phyloP scores from a whole-genome alignment of 2,888 invertebrate genomes.

The Metellina segmentata region DNA sequence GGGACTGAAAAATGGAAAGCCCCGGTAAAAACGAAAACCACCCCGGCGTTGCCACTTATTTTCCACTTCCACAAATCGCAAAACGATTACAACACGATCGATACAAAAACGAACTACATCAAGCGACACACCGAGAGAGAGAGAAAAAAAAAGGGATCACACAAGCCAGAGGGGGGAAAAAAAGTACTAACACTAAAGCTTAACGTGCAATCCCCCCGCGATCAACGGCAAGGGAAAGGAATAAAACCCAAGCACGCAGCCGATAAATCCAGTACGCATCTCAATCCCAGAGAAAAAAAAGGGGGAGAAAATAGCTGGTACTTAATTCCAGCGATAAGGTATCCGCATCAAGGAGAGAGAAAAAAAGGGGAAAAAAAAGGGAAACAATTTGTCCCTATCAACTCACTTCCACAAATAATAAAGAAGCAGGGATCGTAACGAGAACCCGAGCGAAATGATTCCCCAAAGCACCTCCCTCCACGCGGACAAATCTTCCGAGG shows the following conservation, averaged over 20 bases:
- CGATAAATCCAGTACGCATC: constrained; percentile 42
- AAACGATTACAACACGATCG: too few species aligned
- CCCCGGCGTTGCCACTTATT: too few species aligned
- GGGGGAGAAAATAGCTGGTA: constrained; percentile 31
- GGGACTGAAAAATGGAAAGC: too few species aligned
- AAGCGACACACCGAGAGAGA: too few species aligned
- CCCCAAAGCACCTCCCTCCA: constrained; percentile 13
- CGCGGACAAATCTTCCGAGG: not conserved
- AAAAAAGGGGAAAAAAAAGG: constrained; percentile 15
- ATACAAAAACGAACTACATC: too few species aligned
- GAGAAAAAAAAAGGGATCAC: too few species aligned
- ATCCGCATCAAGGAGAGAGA: constrained; percentile 15
- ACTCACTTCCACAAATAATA: constrained; percentile 11
- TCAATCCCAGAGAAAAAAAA: constrained; percentile 5
- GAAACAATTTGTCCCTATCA: constrained; percentile 62
- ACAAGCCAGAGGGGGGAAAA: too few species aligned
- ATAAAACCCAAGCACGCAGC: constrained; percentile 12
- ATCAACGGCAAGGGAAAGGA: not conserved
- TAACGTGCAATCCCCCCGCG: not conserved
- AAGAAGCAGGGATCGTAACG: not conserved
- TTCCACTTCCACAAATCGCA: too few species aligned
- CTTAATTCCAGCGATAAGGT: constrained; percentile 60
- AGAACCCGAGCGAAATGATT: constrained; percentile 57
- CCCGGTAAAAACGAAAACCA: too few species aligned
- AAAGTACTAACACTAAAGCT: too few species aligned